Conservation (phyloP, 2,888 invertebrate genomes). For the Hedya salicella region DNA sequence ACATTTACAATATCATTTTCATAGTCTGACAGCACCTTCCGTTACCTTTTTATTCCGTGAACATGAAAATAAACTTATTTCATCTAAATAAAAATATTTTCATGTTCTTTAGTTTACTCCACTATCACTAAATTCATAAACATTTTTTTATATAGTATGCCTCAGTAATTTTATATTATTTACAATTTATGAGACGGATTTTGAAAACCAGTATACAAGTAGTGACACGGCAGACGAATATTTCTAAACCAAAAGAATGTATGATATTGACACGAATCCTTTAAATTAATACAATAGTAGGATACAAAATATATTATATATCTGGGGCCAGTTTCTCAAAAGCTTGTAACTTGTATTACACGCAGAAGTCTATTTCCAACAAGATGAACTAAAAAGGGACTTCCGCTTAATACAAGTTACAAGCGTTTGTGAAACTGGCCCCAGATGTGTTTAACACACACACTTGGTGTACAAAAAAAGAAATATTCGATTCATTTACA, state of each 20-base stretch:
- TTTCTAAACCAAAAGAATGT: neutral
- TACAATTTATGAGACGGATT: neutral
- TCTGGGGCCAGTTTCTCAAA: too few relatives aligned
- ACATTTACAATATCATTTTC: constrained; percentile 20
- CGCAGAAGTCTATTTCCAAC: too few relatives aligned
- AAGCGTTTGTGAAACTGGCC: too few relatives aligned
- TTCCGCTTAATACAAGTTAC: too few relatives aligned
- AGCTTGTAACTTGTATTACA: too few relatives aligned
- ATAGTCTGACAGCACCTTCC: constrained; percentile 26
- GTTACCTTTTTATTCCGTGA: constrained; percentile 12
- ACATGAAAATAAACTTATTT: constrained; percentile 1
- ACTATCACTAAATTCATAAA: too few relatives aligned
- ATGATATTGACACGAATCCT: neutral
- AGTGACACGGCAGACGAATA: neutral
- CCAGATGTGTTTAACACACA: too few relatives aligned
- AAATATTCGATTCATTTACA: neutral
- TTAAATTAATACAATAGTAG: neutral
- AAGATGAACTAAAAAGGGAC: too few relatives aligned
- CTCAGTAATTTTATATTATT: too few relatives aligned
- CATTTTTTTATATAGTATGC: too few relatives aligned
- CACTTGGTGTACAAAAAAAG: too few relatives aligned
- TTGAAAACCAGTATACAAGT: neutral
- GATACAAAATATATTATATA: neutral
- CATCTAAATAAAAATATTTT: constrained; percentile 3
- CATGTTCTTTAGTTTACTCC: neutral